Percentiles rank a stretch among this genome's conserved stretches.
phyloP scores from a whole-genome alignment of 2,113 vertebrate species.

The Capreolus pygargus region DNA sequence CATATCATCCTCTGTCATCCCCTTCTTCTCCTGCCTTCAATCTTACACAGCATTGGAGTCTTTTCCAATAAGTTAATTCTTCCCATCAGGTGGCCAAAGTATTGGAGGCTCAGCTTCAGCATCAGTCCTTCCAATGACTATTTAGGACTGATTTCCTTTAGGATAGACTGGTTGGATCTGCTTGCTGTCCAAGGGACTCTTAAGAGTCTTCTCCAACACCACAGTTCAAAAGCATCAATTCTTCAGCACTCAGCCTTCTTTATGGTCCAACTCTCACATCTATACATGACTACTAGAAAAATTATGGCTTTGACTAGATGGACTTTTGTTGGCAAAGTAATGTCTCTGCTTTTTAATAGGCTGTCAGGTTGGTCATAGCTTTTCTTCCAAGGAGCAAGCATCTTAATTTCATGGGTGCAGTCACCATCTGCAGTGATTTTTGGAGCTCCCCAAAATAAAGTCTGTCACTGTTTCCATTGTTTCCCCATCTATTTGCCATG shows the following conservation, averaged over 20 bases:
- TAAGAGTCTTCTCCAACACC: neutral
- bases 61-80: neutral
- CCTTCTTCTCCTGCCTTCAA: neutral
- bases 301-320: neutral
- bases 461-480: neutral
- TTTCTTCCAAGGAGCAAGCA: neutral
- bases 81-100: neutral
- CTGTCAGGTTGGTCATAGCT: neutral
- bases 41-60: neutral
- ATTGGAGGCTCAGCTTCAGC: neutral
- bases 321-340: neutral
- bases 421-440: neutral
- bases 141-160: neutral
- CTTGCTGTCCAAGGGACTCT: neutral
- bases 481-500: neutral
- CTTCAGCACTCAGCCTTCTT: neutral
- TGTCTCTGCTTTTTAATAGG: neutral
- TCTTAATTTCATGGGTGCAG: neutral
- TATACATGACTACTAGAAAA: neutral
- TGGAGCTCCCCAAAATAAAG: neutral
- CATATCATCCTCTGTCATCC: neutral
- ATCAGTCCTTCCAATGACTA: neutral
- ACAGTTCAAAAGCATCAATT: neutral
- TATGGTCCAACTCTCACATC: neutral
- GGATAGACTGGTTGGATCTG: neutral